Percentiles rank a stretch among this genome's conserved stretches.
Conservation (phyloP, 2,113 vertebrate genomes). For the Ictalurus furcatus region DNA sequence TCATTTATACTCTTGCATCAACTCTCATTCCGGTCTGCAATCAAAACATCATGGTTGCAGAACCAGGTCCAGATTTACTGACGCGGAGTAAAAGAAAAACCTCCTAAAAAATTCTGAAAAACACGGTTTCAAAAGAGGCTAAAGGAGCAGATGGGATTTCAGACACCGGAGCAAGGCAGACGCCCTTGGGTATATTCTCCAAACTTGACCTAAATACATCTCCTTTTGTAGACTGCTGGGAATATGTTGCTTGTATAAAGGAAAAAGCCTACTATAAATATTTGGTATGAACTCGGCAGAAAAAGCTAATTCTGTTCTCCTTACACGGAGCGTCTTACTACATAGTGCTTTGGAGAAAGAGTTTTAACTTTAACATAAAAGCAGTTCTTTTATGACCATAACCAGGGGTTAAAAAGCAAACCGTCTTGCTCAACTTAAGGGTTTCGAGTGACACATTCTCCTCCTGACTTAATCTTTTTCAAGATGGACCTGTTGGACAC, state of each 20-base stretch:
- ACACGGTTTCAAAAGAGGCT: neutral
- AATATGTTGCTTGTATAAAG: neutral
- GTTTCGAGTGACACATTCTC: conserved; percentile 30
- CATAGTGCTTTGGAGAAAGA: neutral
- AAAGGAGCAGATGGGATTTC: conserved; percentile 3
- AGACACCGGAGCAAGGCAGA: conserved; percentile 2
- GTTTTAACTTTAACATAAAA: neutral
- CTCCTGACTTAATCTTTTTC: neutral
- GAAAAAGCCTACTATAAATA: neutral
- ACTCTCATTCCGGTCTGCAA: neutral
- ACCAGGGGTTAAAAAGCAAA: neutral
- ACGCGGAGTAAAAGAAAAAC: neutral
- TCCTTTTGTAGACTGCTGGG: neutral
- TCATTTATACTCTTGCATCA: neutral
- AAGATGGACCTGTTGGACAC: neutral
- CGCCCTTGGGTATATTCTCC: conserved; percentile 16
- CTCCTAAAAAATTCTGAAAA: neutral
- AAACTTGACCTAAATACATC: conserved; percentile 38
- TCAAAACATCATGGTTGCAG: neutral
- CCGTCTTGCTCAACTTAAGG: neutral
- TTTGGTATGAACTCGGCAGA: neutral
- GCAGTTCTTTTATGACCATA: neutral
- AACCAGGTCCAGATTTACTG: neutral
- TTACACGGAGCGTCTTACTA: neutral
- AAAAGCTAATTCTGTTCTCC: neutral